Conservation (phyloP, 2,797 vertebrate genomes). For the Ammospiza maritima region DNA sequence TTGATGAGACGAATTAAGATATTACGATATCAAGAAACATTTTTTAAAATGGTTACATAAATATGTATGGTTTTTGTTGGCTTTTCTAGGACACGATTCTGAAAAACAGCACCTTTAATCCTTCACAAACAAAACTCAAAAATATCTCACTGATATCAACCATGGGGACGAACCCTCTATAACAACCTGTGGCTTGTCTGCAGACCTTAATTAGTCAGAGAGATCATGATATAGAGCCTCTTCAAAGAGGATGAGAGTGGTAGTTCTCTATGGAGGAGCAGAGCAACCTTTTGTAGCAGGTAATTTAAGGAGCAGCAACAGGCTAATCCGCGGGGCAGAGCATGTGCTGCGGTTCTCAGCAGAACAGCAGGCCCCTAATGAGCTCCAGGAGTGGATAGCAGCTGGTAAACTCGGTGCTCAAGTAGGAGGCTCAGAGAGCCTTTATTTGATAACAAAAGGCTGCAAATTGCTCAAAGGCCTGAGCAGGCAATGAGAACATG, state of each 20-base stretch:
- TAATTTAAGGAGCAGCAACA: conserved; percentile 88
- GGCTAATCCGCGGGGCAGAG: conserved; percentile 85
- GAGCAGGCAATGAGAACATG: conserved; percentile 97
- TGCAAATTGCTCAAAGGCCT: conserved; percentile 97
- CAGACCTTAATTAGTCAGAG: conserved; percentile 82
- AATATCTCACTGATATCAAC: conserved; percentile 38
- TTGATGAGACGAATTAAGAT: not conserved
- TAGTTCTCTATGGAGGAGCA: conserved; percentile 76
- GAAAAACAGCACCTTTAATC: conserved; percentile 58
- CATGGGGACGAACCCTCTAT: conserved; percentile 63
- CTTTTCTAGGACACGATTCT: conserved; percentile 33
- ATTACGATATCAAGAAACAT: not conserved
- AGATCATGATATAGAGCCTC: conserved; percentile 85
- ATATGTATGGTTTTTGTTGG: fast-evolving
- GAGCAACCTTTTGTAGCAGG: conserved; percentile 84
- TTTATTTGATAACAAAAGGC: conserved; percentile 98
- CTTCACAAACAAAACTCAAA: not conserved
- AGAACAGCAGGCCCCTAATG: conserved; percentile 97
- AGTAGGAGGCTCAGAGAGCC: conserved; percentile 89
- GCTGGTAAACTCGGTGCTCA: conserved; percentile 97
- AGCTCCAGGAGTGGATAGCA: conserved; percentile 95
- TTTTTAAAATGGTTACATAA: not conserved
- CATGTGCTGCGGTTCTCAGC: conserved; percentile 99
- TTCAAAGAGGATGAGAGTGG: conserved; percentile 77
- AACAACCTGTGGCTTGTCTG: conserved; percentile 82